Evolutionary conservation across 2,113 vertebrate species (phyloP).

Genomic region (Grallaria varia): DNA sequence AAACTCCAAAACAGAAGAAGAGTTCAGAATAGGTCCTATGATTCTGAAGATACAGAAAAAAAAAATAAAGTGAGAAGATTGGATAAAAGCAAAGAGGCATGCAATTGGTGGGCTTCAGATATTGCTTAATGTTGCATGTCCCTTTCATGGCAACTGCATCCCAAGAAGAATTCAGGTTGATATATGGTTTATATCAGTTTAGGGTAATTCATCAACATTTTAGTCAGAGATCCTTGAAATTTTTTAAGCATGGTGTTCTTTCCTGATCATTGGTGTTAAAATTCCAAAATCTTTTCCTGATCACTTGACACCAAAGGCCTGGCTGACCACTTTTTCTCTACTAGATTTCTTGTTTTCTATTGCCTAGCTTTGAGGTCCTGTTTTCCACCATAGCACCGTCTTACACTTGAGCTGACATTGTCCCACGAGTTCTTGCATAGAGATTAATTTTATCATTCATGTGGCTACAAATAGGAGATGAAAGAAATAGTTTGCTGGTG

Average conservation of each 20-base stretch:
- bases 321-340: too few relatives aligned
- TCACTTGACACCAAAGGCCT: too few relatives aligned
- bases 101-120: not conserved
- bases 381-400: not conserved
- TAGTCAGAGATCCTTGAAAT: not conserved
- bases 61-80: not conserved
- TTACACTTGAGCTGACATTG: not conserved
- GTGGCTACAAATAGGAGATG: not conserved
- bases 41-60: not conserved
- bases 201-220: not conserved
- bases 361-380: too few relatives aligned
- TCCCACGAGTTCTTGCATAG: not conserved
- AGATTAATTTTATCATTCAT: not conserved
- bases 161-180: not conserved
- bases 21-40: not conserved
- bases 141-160: not conserved
- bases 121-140: not conserved
- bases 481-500: not conserved
- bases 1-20: not conserved
- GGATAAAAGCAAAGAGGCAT: not conserved
- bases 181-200: fast-evolving
- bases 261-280: not conserved
- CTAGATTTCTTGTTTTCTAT: too few relatives aligned
- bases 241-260: not conserved
- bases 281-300: too few relatives aligned